phyloP scores from a whole-genome alignment of 2,113 vertebrate genomes.

The Otocyon megalotis region DNA sequence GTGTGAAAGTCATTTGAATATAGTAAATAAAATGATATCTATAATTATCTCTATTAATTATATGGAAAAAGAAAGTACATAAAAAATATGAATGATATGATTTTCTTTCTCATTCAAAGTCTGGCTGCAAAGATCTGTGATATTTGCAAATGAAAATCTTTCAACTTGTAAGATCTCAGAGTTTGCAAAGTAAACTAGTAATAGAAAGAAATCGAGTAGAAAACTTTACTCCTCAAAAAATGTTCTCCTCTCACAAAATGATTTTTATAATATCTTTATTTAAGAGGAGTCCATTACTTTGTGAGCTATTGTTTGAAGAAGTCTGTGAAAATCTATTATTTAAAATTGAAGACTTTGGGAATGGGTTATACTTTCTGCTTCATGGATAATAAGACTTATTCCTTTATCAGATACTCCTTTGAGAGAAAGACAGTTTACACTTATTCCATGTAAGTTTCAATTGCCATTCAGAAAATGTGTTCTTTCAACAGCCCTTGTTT shows the following conservation, averaged over 20 bases:
- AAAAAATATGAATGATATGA: too few species aligned
- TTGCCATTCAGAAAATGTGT: constrained; percentile 41
- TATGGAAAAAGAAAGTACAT: not conserved
- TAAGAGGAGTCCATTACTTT: constrained; percentile 60
- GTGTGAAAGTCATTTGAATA: not conserved
- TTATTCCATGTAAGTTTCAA: constrained; percentile 53
- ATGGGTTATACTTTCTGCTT: constrained; percentile 43
- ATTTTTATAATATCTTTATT: constrained; percentile 66
- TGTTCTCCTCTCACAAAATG: constrained; percentile 41
- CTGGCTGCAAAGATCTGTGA: not conserved
- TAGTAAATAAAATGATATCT: constrained; percentile 35
- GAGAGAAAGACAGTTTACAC: constrained; percentile 56
- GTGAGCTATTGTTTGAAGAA: constrained; percentile 60
- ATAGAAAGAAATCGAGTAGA: constrained; percentile 4
- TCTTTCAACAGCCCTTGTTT: constrained; percentile 46
- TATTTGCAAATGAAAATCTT: constrained; percentile 69
- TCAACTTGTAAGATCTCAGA: constrained; percentile 45
- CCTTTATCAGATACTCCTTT: constrained; percentile 60
- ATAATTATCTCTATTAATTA: not conserved
- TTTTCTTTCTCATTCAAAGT: too few species aligned
- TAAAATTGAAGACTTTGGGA: constrained; percentile 25
- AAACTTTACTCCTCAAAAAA: constrained; percentile 49
- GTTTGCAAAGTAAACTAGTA: constrained; percentile 36
- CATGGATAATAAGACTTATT: constrained; percentile 21
- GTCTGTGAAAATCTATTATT: constrained; percentile 43